phyloP scores from a whole-genome alignment of 2,113 vertebrate species.

The Cyanistes caeruleus region DNA sequence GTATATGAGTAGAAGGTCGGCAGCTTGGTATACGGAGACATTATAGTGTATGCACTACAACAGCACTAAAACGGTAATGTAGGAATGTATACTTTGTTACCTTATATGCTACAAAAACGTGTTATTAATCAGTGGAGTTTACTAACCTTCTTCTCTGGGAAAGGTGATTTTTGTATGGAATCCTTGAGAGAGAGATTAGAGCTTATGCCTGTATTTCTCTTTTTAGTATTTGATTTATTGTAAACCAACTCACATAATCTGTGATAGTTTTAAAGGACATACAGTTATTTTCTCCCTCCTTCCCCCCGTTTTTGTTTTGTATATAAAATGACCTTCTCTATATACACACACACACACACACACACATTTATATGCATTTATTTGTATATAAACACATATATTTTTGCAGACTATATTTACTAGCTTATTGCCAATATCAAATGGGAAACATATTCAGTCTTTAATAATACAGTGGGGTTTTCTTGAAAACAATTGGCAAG shows the following conservation, averaged over 20 bases:
- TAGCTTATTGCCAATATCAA: background rate
- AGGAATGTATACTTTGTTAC: background rate
- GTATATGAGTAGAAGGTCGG: background rate
- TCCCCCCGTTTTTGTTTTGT: background rate
- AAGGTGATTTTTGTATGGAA: background rate
- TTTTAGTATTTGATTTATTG: background rate
- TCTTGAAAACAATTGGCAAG: background rate
- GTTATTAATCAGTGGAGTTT: background rate
- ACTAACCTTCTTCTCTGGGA: background rate
- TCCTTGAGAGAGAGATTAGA: background rate
- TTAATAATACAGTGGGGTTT: background rate
- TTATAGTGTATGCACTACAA: background rate
- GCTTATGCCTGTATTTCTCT: background rate
- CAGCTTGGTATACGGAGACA: background rate
- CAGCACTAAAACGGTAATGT: background rate
- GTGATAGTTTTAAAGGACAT: background rate
- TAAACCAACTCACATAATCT: background rate
- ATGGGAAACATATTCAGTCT: background rate
- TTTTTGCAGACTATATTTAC: background rate
- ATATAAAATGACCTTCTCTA: background rate
- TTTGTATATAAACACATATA: background rate
- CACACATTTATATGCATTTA: background rate
- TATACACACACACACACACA: background rate
- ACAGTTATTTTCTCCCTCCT: background rate
- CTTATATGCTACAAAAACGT: background rate